These are phyloP conservation scores for Pseudochaenichthys georgianus DNA, from an alignment of 2,797 vertebrate species.

Conservation along the genomic window DNA sequence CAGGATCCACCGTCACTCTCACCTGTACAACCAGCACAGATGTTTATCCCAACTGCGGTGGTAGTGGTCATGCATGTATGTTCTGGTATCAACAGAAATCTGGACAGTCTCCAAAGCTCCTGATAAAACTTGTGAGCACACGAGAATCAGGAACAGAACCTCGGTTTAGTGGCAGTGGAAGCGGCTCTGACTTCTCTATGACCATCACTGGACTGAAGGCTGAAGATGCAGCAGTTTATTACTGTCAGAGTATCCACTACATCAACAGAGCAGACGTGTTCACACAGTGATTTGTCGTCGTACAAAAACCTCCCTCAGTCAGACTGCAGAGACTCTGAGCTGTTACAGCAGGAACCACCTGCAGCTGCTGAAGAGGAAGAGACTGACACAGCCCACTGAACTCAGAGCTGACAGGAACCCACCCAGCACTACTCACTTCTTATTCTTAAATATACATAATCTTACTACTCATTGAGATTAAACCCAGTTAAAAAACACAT, in stretches of 20 bases:
- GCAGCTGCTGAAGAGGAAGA: constrained; percentile 60
- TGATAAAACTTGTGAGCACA: rapidly evolving
- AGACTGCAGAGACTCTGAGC: constrained; percentile 54
- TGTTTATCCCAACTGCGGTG: background rate
- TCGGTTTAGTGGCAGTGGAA: constrained; percentile 15
- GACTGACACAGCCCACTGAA: constrained; percentile 41
- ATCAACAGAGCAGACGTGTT: no score
- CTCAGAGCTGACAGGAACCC: constrained; percentile 8
- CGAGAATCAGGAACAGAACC: constrained; percentile 33
- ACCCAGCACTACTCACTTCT: background rate
- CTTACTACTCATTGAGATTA: no score
- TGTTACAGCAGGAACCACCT: constrained; percentile 58
- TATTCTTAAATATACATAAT: no score
- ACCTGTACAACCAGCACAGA: rapidly evolving
- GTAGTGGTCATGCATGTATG: background rate
- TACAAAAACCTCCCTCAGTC: constrained; percentile 71
- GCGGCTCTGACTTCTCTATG: constrained; percentile 2
- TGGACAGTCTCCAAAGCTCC: constrained; percentile 46
- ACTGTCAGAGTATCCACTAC: no score
- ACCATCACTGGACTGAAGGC: constrained; percentile 13
- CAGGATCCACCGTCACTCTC: constrained; percentile 17
- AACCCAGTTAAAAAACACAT: no score
- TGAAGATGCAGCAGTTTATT: constrained; percentile 14
- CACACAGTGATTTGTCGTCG: constrained; percentile 53
- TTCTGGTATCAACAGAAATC: constrained; percentile 54